phyloP scores from a whole-genome alignment of 2,888 invertebrate species.

The Meandrusa payeni region DNA sequence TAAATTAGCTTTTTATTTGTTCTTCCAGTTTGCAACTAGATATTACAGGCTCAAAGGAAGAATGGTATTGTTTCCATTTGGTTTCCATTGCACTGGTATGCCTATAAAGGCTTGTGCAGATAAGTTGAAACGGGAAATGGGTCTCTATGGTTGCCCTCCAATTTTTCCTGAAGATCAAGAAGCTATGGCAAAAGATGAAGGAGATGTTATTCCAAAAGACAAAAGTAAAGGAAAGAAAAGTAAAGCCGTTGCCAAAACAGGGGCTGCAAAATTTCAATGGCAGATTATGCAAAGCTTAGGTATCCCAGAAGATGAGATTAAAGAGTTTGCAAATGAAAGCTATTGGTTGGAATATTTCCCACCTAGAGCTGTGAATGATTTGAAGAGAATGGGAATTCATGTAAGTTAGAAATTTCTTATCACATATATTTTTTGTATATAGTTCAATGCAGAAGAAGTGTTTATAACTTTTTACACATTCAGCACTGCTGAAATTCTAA shows the following conservation, averaged over 20 bases:
- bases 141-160: conserved; percentile 95
- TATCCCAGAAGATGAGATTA: conserved; percentile 94
- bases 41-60: conserved; percentile 96
- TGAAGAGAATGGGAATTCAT: conserved; percentile 94
- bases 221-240: conserved; percentile 94
- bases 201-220: conserved; percentile 82
- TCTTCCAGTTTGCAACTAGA: conserved; percentile 90
- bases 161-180: conserved; percentile 87
- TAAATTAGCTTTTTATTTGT: conserved; percentile 12
- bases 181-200: conserved; percentile 70
- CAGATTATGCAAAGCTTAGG: conserved; percentile 98
- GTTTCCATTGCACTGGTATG: conserved; percentile 99
- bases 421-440: too few relatives aligned
- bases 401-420: conserved; percentile 74
- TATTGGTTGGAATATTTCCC: conserved; percentile 99
- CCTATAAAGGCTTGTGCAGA: conserved; percentile 99
- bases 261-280: conserved; percentile 96
- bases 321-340: conserved; percentile 92
- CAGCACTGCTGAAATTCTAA: not conserved
- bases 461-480: too few relatives aligned
- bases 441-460: too few relatives aligned
- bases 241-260: conserved; percentile 96
- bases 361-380: conserved; percentile 91
- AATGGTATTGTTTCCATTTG: conserved; percentile 96
- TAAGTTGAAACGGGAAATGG: conserved; percentile 96